Base-by-base conservation (phyloP, 2,113 vertebrate species). In the Leucosticte australis region DNA sequence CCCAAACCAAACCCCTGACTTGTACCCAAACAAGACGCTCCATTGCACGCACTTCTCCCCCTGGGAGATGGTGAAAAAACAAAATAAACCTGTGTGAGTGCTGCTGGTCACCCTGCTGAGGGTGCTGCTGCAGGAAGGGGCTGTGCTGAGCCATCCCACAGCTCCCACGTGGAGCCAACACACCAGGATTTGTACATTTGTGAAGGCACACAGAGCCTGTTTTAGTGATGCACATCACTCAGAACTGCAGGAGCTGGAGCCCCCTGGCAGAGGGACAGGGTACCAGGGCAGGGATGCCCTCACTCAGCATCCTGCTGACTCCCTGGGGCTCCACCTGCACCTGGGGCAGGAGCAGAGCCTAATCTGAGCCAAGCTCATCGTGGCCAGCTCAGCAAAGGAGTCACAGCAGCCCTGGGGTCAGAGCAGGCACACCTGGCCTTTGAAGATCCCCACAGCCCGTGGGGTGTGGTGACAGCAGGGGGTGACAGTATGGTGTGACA, bases 231-330 rank as follows among this genome's bases (percentile, higher is more conserved):
- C 31, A 4, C 35, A 13, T 5, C 14, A 10, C 2, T 55, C 39
- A 44, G 62, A 4, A 11, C 1, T 41, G 22, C 55, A 30, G 0
- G 2, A 42, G 53, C 55, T n/a, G 55, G 13, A 22, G 64, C 2
- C 13, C 22, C 46, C 60, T 41, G 0, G 1, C 50, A 11, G 22
- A 35, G 30, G 80, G 10, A 11, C 37, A 2, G n/a, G 49, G 49
- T 2, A 8, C 23, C 16, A 0, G 2, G 55, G 55, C n/a, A 44
- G 49, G 4, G 2, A 41, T n/a, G 4, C 0, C 0, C 44, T 44
- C 11, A 2, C 65, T 83, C 83, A 86, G 67, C 86, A 75, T 35
- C 83, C 52, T 1, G 7, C 46, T 6, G 53, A 10, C 17, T 30
- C 44, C 63, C 5, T 4, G 6, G 39, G 64, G 42, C 73, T 74